Base-by-base conservation (phyloP, 2,888 invertebrate species). In the Oligia fasciuncula region DNA sequence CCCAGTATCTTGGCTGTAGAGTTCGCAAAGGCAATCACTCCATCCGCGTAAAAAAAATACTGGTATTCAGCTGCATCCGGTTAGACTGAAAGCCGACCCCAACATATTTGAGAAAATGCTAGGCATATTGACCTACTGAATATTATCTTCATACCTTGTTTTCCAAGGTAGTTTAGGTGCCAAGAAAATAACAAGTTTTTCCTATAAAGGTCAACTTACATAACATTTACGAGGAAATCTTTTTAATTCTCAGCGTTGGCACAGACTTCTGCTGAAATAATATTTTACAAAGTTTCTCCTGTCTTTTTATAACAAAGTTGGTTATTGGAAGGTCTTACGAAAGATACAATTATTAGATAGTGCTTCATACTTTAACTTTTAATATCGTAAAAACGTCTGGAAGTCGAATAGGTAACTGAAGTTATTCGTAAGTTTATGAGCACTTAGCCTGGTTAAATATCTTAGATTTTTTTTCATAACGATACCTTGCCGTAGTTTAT, bases 271-370 rank as follows among this genome's bases (percentile, higher is more conserved):
- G 14, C 19, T 49, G n/a, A 71, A 81, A 60, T 43, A 46, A 69
- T 69, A 13, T 65, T 76, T 71, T 49, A 14, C 17, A 29, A 67
- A 81, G 6, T 63, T 68, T 51, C 4, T 69, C 17, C 29, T 69
- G 29, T 69, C 14, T 80, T 75, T 76, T 75, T 40, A 62, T 46
- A 23, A 17, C 43, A 4, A 40, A 19, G 14, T 62, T 80, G 54
- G 35, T 72, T 67, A 23, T 60, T 76, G 46, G 19, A 75, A 72
- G 49, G 19, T 72, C 23, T 71, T 57, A 54, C 23, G 1, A 63
- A 76, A 67, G 40, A 71, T 76, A 70, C 9, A 76, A 71, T 75
- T 81, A 70, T 75, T 8, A 51, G 51, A 74, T 49, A 80, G 14
- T 65, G 23, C 4, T 73, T 73, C 29, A 68, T 63, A 73, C 17